A percentile compares a stretch with the other conserved stretches of the same genome.
These are phyloP conservation scores for Parazoanthus swiftii DNA, from an alignment of 92 coral and sea anemone species.

Conservation along the genomic window DNA sequence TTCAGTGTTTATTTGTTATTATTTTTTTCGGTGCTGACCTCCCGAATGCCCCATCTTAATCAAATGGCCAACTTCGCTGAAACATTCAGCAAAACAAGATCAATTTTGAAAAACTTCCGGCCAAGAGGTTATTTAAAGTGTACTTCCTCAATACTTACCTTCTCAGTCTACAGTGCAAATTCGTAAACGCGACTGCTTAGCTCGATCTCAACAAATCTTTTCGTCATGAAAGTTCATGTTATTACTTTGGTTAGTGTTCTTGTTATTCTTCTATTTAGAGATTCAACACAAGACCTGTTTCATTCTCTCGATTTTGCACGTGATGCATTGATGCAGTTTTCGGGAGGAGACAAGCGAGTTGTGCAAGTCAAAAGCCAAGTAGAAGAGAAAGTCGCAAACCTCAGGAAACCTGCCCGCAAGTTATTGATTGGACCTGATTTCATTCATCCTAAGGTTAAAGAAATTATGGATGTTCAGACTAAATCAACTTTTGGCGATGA, in stretches of 20 bases:
- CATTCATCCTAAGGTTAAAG: neutral
- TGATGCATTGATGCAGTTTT: conserved; percentile 54
- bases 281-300: neutral
- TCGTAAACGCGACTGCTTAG: too few species aligned
- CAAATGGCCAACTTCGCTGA: too few species aligned
- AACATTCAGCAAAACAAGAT: too few species aligned
- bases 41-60: too few species aligned
- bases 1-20: too few species aligned
- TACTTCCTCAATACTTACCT: too few species aligned
- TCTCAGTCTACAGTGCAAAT: too few species aligned
- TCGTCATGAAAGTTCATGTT: neutral
- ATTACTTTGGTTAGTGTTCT: neutral
- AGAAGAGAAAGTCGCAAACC: conserved; percentile 1
- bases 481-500: neutral
- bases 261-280: neutral
- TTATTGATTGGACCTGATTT: neutral
- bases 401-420: neutral
- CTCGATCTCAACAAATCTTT: neutral
- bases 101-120: too few species aligned
- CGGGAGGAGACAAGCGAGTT: conserved; percentile 60
- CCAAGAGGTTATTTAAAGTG: too few species aligned
- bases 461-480: neutral
- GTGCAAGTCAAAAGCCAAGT: conserved; percentile 60
- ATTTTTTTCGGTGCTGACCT: too few species aligned
- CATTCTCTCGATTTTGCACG: conserved; percentile 49